Base-by-base conservation (phyloP, 2,113 vertebrate species). In the Sciurus niger region DNA sequence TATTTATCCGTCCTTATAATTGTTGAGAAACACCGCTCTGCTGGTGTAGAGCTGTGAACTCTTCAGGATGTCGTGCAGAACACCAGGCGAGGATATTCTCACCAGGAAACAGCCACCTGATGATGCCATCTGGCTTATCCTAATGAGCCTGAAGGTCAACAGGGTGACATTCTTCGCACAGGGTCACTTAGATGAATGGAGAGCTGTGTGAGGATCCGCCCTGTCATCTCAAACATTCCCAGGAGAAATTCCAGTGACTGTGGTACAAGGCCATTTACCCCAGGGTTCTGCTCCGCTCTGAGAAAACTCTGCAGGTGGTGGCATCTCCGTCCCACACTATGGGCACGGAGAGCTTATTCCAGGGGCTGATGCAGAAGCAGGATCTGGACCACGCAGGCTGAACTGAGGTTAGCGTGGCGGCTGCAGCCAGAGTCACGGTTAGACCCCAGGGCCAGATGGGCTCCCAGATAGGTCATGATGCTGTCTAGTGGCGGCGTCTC, bases 391-490 rank as follows among this genome's bases (percentile, higher is more conserved):
- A 25, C 6, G 12, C 84, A 93, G 85, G 32, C 46, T 51, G 40
- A 84, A n/a, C 5, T 58, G 40, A 91, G 34, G 28, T 53, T 25
- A 67, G 58, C 37, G 28, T 34, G 82, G 32, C 79, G 63, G 63
- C n/a, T 84, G 72, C 28, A 83, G 32, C 40, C 43, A 30, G n/a
- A 37, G 78, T 85, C 73, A 53, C 3, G 8, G 48, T 28, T 72
- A 82, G 88, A 85, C 70, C 58, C 4, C 16, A 80, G 32, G 78
- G 55, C 51, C 63, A 85, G 78, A 72, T 22, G 40, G 34, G 70
- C 72, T 95, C 90, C 82, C 90, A 77, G 74, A 60, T 37, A 77
- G 68, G 77, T 89, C 73, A 84, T 40, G 74, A 30, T 40, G 77
- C 53, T 68, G 89, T 80, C 72, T 94, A 12, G 51, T 51, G 86